Base-by-base conservation (phyloP, 2,888 invertebrate species). In the Leucoma salicis region DNA sequence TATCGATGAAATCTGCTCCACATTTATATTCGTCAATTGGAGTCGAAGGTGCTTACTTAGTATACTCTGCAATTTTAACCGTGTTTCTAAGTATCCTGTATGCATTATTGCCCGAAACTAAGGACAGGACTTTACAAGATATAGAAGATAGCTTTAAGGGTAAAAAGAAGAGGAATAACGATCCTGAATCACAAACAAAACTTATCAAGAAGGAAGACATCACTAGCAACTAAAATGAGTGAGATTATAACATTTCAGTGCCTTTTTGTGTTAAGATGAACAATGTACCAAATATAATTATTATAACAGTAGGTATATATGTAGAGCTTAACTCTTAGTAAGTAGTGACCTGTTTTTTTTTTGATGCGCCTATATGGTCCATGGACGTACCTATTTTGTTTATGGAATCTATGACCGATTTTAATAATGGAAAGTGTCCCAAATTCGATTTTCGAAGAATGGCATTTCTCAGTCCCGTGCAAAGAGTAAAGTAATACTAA, bases 1-100 rank as follows among this genome's bases (percentile, higher is more conserved):
- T 87, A 7, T 88, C 88, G 0, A 89, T 89, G 88, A 89, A 89
- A 55, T 84, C 88, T n/a, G 89, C 88, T 0, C 88, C 88, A 5
- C 74, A 88, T 68, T 62, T 89, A 13, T 89, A 82, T 42, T 75
- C 84, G 0, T 80, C 88, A 1, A 76, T 89, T 0, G 88, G 88
- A 0, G 87, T 89, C 0, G 76, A 89, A 63, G 88, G 88, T 2
- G 85, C 88, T 0, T 89, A 86, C 47, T 55, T 88, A 52, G 84
- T 88, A 4, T 89, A 89, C 49, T 83, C 88, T 8, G 78, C 70
- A 1, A 73, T 65, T 11, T 68, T 89, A 38, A 74, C 74, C 10
- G 70, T 86, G 14, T 83, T 86, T 53, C 62, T 89, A 31, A 43
- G 59, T 34, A 35, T 88, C 34, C 81, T 89, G 56, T 89, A 82